phyloP scores from a whole-genome alignment of 2,797 vertebrate genomes.

The Oreortyx pictus region DNA sequence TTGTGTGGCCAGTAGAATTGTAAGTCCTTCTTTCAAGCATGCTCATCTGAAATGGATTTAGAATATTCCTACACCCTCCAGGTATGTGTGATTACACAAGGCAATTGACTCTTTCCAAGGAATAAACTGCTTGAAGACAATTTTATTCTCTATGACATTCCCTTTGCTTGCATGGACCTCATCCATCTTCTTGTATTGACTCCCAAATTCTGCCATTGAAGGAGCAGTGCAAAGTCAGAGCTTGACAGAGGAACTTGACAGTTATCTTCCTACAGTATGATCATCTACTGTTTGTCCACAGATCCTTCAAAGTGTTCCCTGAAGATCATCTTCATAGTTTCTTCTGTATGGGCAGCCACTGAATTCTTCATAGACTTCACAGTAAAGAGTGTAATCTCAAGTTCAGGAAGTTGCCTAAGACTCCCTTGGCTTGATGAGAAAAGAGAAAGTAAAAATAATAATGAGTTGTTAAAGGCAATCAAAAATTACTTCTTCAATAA shows the following conservation, averaged over 20 bases:
- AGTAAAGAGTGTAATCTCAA: neutral
- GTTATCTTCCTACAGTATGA: neutral
- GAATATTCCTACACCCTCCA: neutral
- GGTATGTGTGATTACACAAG: neutral
- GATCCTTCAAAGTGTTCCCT: neutral
- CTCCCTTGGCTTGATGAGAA: conserved; percentile 7
- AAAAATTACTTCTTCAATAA: conserved; percentile 64
- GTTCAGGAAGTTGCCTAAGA: conserved; percentile 10
- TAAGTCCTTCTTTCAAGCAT: neutral
- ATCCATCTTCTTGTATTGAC: neutral
- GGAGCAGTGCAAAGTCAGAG: neutral
- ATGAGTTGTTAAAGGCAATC: conserved; percentile 47
- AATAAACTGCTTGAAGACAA: neutral
- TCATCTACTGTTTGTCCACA: neutral
- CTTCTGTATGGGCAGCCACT: neutral
- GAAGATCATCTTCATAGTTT: accelerated
- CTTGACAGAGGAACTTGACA: neutral
- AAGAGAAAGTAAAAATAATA: conserved; percentile 57
- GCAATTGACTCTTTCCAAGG: neutral
- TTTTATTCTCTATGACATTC: neutral
- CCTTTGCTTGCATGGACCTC: neutral
- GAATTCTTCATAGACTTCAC: conserved; percentile 12
- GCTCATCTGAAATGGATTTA: neutral
- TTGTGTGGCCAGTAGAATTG: neutral
- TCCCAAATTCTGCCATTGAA: neutral